phyloP scores from a whole-genome alignment of 2,113 vertebrate genomes.

The Daubentonia madagascariensis region DNA sequence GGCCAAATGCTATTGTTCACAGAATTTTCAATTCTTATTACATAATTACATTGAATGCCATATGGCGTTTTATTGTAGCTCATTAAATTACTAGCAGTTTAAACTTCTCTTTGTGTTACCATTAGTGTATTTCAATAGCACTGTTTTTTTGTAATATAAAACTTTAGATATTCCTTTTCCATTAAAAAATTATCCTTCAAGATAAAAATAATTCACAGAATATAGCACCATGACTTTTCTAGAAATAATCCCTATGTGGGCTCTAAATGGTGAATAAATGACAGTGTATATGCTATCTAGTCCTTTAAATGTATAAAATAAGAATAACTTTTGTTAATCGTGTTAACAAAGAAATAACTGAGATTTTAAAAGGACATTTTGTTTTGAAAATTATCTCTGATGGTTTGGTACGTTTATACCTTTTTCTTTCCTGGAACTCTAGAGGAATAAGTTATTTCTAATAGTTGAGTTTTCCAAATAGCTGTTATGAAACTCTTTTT shows the following conservation, averaged over 20 bases:
- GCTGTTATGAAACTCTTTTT: background rate
- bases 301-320: background rate
- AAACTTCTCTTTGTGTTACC: conserved; percentile 46
- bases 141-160: conserved; percentile 15
- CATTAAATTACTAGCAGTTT: conserved; percentile 55
- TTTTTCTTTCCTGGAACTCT: background rate
- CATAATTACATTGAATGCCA: conserved; percentile 60
- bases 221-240: background rate
- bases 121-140: conserved; percentile 17
- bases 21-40: conserved; percentile 48
- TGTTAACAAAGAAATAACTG: background rate
- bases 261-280: background rate
- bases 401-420: background rate
- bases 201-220: conserved; percentile 29
- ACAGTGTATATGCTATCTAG: background rate
- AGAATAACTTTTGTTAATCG: background rate
- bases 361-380: background rate
- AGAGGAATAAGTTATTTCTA: background rate
- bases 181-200: conserved; percentile 11
- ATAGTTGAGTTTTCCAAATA: conserved; percentile 29
- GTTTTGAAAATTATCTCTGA: conserved; percentile 38
- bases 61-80: conserved; percentile 54
- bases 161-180: conserved; percentile 27
- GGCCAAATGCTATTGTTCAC: conserved; percentile 57
- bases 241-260: background rate